Base-by-base conservation (phyloP, 1,140 invertebrate species). In the Papilio glaucus region DNA sequence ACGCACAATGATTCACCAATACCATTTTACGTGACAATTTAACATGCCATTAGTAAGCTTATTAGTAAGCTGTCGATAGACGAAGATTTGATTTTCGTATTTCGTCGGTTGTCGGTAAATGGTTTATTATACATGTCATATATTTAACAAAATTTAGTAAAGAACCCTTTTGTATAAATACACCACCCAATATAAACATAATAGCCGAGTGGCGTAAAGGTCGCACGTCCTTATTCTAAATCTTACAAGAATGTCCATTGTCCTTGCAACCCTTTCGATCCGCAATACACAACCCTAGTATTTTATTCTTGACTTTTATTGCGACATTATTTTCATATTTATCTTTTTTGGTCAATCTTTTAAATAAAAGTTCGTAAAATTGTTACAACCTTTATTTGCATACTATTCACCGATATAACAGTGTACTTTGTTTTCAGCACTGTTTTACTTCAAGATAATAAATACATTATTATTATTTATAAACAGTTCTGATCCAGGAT, bases 241-340 rank as follows among this genome's bases (percentile, higher is more conserved):
- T 45, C 65, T 33, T 49, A 49, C 21, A 49, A 68, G 65, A 68
- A 68, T 45, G 65, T 24, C 65, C 41, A 68, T 68, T 68, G 53
- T 73, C 49, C 53, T 73, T 60, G 53, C 38, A 69, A 73, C 38
- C 33, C 21, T 57, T 53, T 68, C 41, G 65, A 68, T 68, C 65
- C 65, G 65, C 42, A 68, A 68, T 68, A 45, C 24, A 67, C 65
- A 68, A 49, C 65, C 39, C 39, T 68, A 68, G 39, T 68, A 68
- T 45, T 68, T 68, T 68, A 68, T 49, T 41, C 39, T 24, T 29
- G 70, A 62, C 70, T 72, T 62, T 72, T 72, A 62, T 72, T 60
- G 70, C 38, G 57, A 63, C 60, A 62, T 72, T 61, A 62, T 57
- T 62, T 45, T 62, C 13, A 21, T 62, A 61, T 62, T 72, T 62